Base-by-base conservation (phyloP, 2,113 vertebrate species). In the Epinephelus moara region DNA sequence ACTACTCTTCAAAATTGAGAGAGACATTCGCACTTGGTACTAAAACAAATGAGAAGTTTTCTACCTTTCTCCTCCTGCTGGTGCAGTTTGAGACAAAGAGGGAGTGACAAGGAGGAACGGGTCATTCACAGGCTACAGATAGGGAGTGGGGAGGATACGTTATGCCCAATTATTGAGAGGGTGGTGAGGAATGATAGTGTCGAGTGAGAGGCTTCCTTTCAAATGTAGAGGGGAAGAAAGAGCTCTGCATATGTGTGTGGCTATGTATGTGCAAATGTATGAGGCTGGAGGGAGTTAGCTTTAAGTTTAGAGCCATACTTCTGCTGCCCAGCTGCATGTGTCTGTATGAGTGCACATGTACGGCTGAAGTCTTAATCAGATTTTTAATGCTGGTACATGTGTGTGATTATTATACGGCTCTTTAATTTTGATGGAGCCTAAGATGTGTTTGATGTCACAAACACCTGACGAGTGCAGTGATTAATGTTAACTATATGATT, bases 71-170 rank as follows among this genome's bases (percentile, higher is more conserved):
- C 50, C 70, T 87, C 69, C 80, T 78, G 79, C 80, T 88, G 80
- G 79, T 85, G 70, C 12, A 42, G 79, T 85, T 87, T 90, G 88
- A 93, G 52, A 85, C 80, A 88, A 90, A 91, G 66, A 56, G 82
- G 86, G 82, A 87, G 70, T 89, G 93, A 91, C 90, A 89, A 76
- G 83, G 70, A 84, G 84, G 86, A 88, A 82, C 49, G 42, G 92
- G 90, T 89, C 92, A 93, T 84, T 71, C 56, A 80, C 72, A 49
- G 93, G 92, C 82, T 90, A 91, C 81, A 72, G 74, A 84, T 81
- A 74, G 71, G 61, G 78, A 85, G 79, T 25, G 40, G 62, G 56
- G 71, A 80, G 66, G 71, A 88, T 77, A 73, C 42, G 53, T 76
- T 88, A 56, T 75, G 64, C 75, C 59, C 79, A 88, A 84, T 92